Base-by-base conservation (phyloP, 2,797 vertebrate species). In the Cryptoprocta ferox region DNA sequence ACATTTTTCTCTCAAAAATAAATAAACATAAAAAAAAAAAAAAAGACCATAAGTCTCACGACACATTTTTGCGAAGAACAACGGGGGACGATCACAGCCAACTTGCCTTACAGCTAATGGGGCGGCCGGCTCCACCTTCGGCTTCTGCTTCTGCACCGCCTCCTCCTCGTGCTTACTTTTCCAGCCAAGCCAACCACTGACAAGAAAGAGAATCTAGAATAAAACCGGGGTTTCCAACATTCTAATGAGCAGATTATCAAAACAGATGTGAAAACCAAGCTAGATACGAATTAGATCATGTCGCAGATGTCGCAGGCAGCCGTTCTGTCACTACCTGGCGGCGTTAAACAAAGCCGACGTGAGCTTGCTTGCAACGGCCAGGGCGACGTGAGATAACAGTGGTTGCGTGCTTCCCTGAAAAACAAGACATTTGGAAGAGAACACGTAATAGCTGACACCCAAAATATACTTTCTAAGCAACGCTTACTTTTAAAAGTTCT, bases 361-460 rank as follows among this genome's bases (percentile, higher is more conserved):
- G 97, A 99, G 99, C 98, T 99, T 99, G 98, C 99, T 99, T 97
- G 99, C 99, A 95, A 99, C 99, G 39, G 99, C 99, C 48, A 99
- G 98, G 26, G 99, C 99, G 91, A 99, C 99, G 0, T 99, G 99
- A 65, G 99, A 99, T 89, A 99, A 98, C 16, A 99, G 98, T 32
- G 99, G 99, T 97, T 99, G 99, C 16, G 99, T 99, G 98, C 99
- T 99, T 86, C 99, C 99, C 99, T 99, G 97, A 87, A 98, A 97
- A 78, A 98, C 26, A 73, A 30, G 78, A 87, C 7, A 37, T 92
- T 87, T 35, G 45, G 87, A 95, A 97, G 50, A 89, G 42, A 42
- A 50, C 63, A 65, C 13, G 15, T 0, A 48, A 63, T 1, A 14
- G 53, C 87, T 70, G 45, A 71, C 2, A 68, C 9, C 42, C 4